Evolutionary conservation across 2,797 vertebrate species (phyloP), one percentile per base, ranked within the genome.

Genomic region (Dicrostonyx torquatus): DNA sequence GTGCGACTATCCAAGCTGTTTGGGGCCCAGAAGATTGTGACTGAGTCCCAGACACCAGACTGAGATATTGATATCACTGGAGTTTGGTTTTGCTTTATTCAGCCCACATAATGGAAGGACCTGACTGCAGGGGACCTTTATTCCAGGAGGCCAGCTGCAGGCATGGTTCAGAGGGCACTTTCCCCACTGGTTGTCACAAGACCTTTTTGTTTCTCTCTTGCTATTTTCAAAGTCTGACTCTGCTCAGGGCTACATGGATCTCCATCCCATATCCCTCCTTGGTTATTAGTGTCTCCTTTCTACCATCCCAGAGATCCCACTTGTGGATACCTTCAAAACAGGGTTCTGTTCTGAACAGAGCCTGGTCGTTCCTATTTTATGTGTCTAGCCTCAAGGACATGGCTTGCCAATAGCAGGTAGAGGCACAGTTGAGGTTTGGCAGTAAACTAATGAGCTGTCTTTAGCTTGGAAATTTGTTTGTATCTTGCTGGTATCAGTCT

Each of bases 381-480:
- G 73, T 62, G 2, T 8, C 24, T 37, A 40, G 45, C 20, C 24
- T 31, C 6, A 4, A 13, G n/a, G 18, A 18, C 4, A 20, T 15
- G n/a, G 53, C n/a, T 66, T 92, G 22, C 34, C 48, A 94, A 34
- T 15, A 78, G 53, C 55, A 85, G 64, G 82, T 53, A 43, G 20
- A 43, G 10, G 11, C 43, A 17, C 20, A 29, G 64, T 79, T 43
- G 50, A n/a, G 9, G 18, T 58, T 84, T 78, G 43, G 85, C 68
- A 91, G 15, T 60, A 70, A 84, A 55, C 40, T 60, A 82, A 50
- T 24, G 43, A 75, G 37, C 60, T 45, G 22, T 73, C 76, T 91
- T 94, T 94, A 85, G 91, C 91, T 94, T 72, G 68, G 40, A 45
- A 80, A n/a, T n/a, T 20, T 4, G 50, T 95, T 97, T 97, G 89